Evolutionary conservation across 2,113 vertebrate species (phyloP).

Genomic region (Hydropotes inermis): DNA sequence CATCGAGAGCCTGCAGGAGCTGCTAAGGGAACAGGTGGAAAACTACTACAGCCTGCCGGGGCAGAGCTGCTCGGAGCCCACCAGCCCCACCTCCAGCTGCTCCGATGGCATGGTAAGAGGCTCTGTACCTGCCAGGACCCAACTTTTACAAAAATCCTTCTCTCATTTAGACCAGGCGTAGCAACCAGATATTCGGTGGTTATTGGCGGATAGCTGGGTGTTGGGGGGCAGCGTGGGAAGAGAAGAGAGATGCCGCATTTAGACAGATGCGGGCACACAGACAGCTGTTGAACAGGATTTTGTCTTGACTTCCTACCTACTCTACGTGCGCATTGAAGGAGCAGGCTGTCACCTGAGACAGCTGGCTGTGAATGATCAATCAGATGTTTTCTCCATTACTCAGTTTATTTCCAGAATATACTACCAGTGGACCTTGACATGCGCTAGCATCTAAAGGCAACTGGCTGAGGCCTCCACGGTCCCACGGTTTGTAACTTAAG

Average conservation of each 20-base stretch:
- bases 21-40: slow-evolving; percentile 94
- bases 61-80: slow-evolving; percentile 91
- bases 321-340: neutral
- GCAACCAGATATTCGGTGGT: neutral
- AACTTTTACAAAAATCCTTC: neutral
- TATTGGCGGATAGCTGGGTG: neutral
- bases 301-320: neutral
- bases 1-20: slow-evolving; percentile 96
- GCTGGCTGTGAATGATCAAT: neutral
- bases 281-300: neutral
- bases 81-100: slow-evolving; percentile 93
- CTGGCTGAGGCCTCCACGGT: neutral
- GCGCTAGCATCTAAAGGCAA: neutral
- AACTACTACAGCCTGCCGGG: slow-evolving; percentile 88
- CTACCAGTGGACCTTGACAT: neutral
- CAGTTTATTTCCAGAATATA: neutral
- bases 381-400: neutral
- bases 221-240: neutral
- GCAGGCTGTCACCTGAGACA: too few relatives aligned
- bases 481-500: neutral
- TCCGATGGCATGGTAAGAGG: slow-evolving; percentile 93
- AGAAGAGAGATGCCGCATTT: neutral
- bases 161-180: neutral
- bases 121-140: neutral
- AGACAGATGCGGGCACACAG: neutral